These are phyloP conservation scores for Scyliorhinus canicula DNA, from an alignment of 2,797 vertebrate genomes.

Conservation along the genomic window DNA sequence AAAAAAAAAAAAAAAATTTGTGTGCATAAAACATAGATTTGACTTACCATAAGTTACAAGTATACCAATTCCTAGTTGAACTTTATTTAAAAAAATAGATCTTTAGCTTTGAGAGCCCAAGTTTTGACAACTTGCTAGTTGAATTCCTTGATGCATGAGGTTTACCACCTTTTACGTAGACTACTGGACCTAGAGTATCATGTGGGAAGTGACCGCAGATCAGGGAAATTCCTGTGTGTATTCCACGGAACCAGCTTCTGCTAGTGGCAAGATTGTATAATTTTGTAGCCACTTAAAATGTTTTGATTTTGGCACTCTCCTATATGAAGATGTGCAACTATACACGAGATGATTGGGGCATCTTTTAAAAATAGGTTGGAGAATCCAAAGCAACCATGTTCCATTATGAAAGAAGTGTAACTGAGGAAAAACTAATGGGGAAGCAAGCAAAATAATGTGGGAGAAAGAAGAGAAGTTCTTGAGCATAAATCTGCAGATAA, in stretches of 20 bases:
- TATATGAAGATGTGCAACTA: background rate
- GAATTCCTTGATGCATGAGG: background rate
- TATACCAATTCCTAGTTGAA: too few species aligned
- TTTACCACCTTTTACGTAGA: background rate
- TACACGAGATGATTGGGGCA: background rate
- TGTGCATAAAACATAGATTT: background rate
- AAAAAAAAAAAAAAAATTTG: too few species aligned
- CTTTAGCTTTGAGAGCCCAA: too few species aligned
- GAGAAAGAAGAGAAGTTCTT: background rate
- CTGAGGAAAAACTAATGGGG: background rate
- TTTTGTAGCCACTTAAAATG: background rate
- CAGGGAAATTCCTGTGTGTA: background rate
- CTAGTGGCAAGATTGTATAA: background rate
- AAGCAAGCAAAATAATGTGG: too few species aligned
- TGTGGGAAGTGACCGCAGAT: too few species aligned
- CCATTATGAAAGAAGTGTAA: background rate
- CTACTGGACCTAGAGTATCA: background rate
- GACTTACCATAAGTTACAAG: background rate
- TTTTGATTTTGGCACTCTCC: background rate
- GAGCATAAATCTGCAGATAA: background rate
- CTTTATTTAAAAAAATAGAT: too few species aligned
- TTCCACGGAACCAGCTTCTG: background rate
- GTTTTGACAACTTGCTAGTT: too few species aligned
- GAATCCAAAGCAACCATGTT: background rate
- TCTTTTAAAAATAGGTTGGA: background rate